Evolutionary conservation across 2,888 invertebrate species (phyloP), one percentile per base, ranked within the genome.

Genomic region (Itoplectis maculator): DNA sequence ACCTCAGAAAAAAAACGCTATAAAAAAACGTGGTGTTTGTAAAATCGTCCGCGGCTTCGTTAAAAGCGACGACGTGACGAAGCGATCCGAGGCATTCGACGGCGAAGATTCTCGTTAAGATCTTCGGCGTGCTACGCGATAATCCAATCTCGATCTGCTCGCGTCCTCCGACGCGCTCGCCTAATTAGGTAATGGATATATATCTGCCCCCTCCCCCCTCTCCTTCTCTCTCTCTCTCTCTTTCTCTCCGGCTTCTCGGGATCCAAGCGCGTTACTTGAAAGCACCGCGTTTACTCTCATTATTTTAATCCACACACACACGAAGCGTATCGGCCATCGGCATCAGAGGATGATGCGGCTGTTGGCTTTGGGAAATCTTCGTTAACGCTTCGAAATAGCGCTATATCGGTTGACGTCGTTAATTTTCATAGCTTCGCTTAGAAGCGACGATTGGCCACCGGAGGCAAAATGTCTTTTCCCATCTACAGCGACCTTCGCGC

Each of bases 41-140:
- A 72, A 66, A 68, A 77, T 69, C n/a, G 40, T 74, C 18, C 42
- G 20, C 18, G 68, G 76, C 63, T 68, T 79, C 79, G 40, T 77
- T 73, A 73, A 77, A 77, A 77, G 68, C 42, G 54, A 49, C 73
- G 35, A 56, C 56, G 3, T 66, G 15, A 29, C 18, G 35, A 56
- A 66, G 72, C 40, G 42, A 76, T 23, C 40, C 29, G n/a, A 29
- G 35, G 56, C 65, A 68, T 63, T 51, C 47, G 70, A 79, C 68
- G 79, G 29, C 23, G 68, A 72, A 72, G 76, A 83, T 83, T n/a
- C 79, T 82, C 79, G 70, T 82, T 82, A 82, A 82, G 82, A 82
- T 82, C 76, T 72, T 73, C 63, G 61, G 65, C 79, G 70, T 76
- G 72, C 51, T 79, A 76, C 79, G 79, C 75, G 75, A 79, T 82